Percentiles rank a stretch among this genome's conserved stretches.
These are phyloP conservation scores for Pedetes capensis DNA, from an alignment of 2,113 vertebrate species.

Conservation along the genomic window DNA sequence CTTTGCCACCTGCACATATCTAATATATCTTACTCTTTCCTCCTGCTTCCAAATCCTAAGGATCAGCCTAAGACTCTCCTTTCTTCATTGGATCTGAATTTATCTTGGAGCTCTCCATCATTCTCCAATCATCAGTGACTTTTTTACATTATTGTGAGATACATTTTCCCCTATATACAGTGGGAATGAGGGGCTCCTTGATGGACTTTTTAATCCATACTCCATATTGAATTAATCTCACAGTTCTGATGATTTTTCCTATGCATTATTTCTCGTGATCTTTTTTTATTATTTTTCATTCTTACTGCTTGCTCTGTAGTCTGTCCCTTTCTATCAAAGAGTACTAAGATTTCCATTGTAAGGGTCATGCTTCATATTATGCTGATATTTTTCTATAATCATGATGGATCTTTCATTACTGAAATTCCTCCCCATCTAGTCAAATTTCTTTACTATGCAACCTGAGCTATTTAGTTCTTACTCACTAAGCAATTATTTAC, in stretches of 20 bases:
- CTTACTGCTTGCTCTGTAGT: not conserved
- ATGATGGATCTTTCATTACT: not conserved
- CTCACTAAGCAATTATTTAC: conserved; percentile 17
- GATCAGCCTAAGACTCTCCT: not conserved
- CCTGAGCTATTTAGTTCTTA: not conserved
- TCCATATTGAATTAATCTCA: not conserved
- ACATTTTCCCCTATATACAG: not conserved
- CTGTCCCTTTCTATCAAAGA: not conserved
- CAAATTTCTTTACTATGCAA: not conserved
- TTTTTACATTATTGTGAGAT: not conserved
- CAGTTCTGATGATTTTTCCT: not conserved
- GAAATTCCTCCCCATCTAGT: not conserved
- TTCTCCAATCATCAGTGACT: not conserved
- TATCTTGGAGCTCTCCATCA: not conserved
- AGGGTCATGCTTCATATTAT: not conserved
- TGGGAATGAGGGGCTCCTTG: not conserved
- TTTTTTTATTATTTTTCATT: not conserved
- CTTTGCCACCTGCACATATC: not conserved
- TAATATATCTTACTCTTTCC: not conserved
- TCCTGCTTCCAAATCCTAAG: not conserved
- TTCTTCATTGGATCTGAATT: not conserved
- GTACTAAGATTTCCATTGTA: not conserved
- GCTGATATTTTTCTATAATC: not conserved
- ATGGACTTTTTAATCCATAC: not conserved
- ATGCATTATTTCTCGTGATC: not conserved